Evolutionary conservation across 2,888 invertebrate species (phyloP).

Genomic region (Ctena decussata): DNA sequence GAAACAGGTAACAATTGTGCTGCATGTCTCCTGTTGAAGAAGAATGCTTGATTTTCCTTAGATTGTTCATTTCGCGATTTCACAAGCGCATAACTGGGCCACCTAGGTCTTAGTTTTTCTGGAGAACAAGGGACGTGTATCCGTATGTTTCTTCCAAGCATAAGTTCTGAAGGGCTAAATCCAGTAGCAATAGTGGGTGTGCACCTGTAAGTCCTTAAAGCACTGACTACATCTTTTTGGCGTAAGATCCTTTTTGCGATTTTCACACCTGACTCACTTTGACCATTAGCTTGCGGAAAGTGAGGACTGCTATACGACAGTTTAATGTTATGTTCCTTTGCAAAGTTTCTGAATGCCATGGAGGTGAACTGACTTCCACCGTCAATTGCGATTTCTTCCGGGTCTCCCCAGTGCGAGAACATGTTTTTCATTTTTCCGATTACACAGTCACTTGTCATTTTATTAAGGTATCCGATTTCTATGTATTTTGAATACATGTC

Average conservation of each 20-base stretch:
- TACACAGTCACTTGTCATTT: not conserved
- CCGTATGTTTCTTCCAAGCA: conserved; percentile 24
- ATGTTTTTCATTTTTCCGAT: not conserved
- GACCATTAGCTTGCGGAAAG: conserved; percentile 49
- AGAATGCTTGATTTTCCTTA: not conserved
- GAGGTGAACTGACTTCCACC: conserved; percentile 14
- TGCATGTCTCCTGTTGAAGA: conserved; percentile 9
- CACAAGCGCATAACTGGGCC: not conserved
- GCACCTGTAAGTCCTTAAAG: conserved; percentile 36
- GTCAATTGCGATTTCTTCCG: conserved; percentile 18
- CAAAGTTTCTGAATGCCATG: conserved; percentile 35
- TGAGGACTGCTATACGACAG: conserved; percentile 28
- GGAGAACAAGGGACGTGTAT: not conserved
- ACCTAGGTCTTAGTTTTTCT: not conserved
- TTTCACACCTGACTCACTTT: conserved; percentile 53
- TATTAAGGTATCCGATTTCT: not conserved
- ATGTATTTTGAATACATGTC: not conserved
- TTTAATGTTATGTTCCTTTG: conserved; percentile 25
- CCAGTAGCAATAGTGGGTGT: conserved; percentile 40
- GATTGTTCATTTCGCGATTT: not conserved
- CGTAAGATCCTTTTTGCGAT: conserved; percentile 46
- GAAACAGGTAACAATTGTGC: not conserved
- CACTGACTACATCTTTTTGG: conserved; percentile 36
- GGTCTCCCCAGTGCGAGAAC: conserved; percentile 21
- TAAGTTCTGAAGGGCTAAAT: conserved; percentile 32